A percentile compares a stretch with the other conserved stretches of the same genome.
These are phyloP conservation scores for Scomber japonicus DNA, from an alignment of 2,113 vertebrate species.

Conservation along the genomic window DNA sequence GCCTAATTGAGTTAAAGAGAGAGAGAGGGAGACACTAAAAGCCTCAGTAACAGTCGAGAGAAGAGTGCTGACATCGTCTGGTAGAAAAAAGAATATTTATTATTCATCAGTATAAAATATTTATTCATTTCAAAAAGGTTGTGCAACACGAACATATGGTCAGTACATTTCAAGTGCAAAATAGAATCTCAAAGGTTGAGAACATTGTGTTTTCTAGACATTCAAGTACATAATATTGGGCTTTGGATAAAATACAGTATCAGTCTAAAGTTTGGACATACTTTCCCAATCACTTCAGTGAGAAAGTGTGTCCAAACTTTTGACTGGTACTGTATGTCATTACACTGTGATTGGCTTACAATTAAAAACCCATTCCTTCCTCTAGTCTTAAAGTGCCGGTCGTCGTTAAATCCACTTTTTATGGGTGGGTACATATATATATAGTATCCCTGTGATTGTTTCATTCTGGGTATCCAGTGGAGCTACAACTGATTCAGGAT, in stretches of 20 bases:
- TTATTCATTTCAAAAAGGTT: constrained; percentile 77
- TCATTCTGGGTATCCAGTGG: constrained; percentile 48
- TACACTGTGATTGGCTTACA: constrained; percentile 34
- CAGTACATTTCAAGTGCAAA: constrained; percentile 78
- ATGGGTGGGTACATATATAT: constrained; percentile 12
- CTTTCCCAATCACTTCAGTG: no score
- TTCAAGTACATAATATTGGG: constrained; percentile 73
- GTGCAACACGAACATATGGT: constrained; percentile 77
- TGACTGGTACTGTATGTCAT: constrained; percentile 10
- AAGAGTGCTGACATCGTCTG: constrained; percentile 57
- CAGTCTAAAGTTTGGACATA: no score
- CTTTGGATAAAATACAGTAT: constrained; percentile 62
- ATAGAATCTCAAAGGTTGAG: constrained; percentile 66
- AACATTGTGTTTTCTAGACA: constrained; percentile 60
- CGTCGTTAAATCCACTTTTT: constrained; percentile 46
- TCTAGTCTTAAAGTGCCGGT: constrained; percentile 60
- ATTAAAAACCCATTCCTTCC: constrained; percentile 26
- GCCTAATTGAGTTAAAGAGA: constrained; percentile 17
- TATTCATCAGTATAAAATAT: constrained; percentile 84
- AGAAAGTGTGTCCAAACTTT: no score
- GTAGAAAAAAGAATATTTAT: constrained; percentile 79
- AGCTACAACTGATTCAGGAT: constrained; percentile 71
- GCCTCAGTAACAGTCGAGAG: constrained; percentile 38
- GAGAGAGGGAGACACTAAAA: constrained; percentile 37
- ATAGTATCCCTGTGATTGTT: constrained; percentile 62